Evolutionary conservation across 2,888 invertebrate genomes (phyloP).

Genomic region (Heliconius hortense): DNA sequence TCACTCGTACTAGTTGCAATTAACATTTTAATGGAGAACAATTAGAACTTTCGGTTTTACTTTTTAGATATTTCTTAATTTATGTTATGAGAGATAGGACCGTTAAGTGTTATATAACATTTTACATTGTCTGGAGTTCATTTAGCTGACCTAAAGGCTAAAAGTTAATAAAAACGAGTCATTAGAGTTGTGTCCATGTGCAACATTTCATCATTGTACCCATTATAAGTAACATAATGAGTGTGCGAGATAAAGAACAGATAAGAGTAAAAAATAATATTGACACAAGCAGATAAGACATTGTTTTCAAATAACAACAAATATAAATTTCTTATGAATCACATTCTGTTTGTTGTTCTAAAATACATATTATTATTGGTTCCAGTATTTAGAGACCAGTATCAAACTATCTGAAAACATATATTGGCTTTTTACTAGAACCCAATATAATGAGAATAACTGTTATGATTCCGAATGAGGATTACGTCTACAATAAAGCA

Average conservation of each 20-base stretch:
- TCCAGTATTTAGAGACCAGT: not conserved
- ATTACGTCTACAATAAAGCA: not conserved
- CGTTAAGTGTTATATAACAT: not conserved
- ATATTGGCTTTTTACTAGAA: too few species aligned
- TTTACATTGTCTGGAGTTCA: not conserved
- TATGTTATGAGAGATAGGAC: not conserved
- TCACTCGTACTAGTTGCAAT: conserved; percentile 34
- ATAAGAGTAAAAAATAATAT: conserved; percentile 22
- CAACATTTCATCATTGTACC: not conserved
- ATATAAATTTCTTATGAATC: conserved; percentile 38
- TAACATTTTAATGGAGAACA: conserved; percentile 28
- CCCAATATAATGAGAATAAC: not conserved
- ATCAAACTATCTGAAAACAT: too few species aligned
- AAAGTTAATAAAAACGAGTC: conserved; percentile 10
- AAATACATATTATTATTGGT: not conserved
- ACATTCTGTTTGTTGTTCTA: conserved; percentile 48
- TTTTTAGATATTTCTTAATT: not conserved
- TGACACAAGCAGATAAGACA: conserved; percentile 14
- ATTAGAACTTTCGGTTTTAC: conserved; percentile 10
- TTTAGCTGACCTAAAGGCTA: conserved; percentile 3
- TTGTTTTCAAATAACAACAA: conserved; percentile 25
- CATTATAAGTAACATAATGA: conserved; percentile 18
- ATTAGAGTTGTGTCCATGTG: conserved; percentile 8
- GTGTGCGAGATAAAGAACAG: conserved; percentile 8
- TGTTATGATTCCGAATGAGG: not conserved